A percentile compares a stretch with the other conserved stretches of the same genome.
Conservation (phyloP, 2,888 invertebrate species). For the Anorthoa munda region DNA sequence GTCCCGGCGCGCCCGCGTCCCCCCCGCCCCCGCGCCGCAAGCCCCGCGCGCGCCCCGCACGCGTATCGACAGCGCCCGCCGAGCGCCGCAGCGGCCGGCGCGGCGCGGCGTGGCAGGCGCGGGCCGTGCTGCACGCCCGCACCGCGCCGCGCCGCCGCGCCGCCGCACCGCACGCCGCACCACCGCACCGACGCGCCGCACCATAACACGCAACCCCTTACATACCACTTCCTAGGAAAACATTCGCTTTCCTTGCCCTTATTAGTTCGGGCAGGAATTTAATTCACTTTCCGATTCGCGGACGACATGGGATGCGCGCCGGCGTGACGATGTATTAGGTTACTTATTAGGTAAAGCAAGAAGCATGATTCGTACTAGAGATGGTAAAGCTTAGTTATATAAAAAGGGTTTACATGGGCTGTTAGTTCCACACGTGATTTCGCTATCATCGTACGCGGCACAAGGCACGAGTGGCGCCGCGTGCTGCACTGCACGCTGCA, state of each 20-base stretch:
- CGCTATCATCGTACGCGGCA: slow-evolving; percentile 8
- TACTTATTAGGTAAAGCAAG: slow-evolving; percentile 25
- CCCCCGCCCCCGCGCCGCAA: slow-evolving; percentile 62
- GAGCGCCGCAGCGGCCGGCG: slow-evolving; percentile 83
- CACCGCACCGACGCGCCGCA: slow-evolving; percentile 66
- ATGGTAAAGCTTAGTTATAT: slow-evolving; percentile 47
- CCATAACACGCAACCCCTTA: slow-evolving; percentile 72
- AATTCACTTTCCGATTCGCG: slow-evolving; percentile 69
- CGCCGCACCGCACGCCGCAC: slow-evolving; percentile 66
- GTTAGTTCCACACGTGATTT: slow-evolving; percentile 23
- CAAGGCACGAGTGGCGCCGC: slow-evolving; percentile 11
- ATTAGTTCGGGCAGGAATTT: slow-evolving; percentile 71
- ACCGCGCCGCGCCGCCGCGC: slow-evolving; percentile 66
- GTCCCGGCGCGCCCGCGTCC: slow-evolving; percentile 69
- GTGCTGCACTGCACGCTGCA: slow-evolving; percentile 24
- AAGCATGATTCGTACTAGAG: slow-evolving; percentile 27
- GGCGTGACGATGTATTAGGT: slow-evolving; percentile 3
- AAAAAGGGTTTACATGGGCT: slow-evolving; percentile 61
- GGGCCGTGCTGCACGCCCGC: slow-evolving; percentile 59
- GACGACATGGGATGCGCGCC: background rate
- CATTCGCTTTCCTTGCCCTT: slow-evolving; percentile 78
- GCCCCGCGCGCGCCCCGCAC: slow-evolving; percentile 81
- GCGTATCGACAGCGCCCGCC: slow-evolving; percentile 87
- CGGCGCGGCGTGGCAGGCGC: slow-evolving; percentile 65
- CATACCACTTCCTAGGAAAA: slow-evolving; percentile 73